A percentile compares a stretch with the other conserved stretches of the same genome.
phyloP scores from a whole-genome alignment of 2,888 invertebrate genomes.

The Mantis religiosa region DNA sequence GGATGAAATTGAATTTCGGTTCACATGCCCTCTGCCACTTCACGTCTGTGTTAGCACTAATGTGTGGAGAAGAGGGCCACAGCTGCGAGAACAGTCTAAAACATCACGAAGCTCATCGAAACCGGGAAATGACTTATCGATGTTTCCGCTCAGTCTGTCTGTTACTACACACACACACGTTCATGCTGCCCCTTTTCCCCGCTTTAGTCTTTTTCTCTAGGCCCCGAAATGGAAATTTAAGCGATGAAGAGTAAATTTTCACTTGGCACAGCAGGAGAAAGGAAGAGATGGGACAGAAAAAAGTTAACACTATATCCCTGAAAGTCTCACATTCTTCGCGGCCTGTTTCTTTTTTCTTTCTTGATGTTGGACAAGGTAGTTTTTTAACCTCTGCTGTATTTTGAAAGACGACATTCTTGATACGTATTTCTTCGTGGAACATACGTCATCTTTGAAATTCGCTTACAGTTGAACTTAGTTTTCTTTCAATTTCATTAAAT shows the following conservation, averaged over 20 bases:
- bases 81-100: constrained; percentile 3
- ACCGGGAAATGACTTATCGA: constrained; percentile 14
- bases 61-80: not conserved
- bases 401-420: too few relatives aligned
- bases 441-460: too few relatives aligned
- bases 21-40: not conserved
- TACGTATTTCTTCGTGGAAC: too few relatives aligned
- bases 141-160: not conserved
- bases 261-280: not conserved
- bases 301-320: not conserved
- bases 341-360: not conserved
- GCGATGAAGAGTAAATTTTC: not conserved
- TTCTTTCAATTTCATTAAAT: too few relatives aligned
- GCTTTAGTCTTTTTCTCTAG: not conserved
- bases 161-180: not conserved
- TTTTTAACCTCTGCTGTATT: too few relatives aligned
- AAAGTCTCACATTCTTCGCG: not conserved
- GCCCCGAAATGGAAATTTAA: not conserved
- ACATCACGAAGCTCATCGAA: constrained; percentile 13
- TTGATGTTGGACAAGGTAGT: not conserved
- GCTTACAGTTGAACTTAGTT: too few relatives aligned
- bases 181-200: not conserved
- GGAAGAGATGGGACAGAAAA: not conserved
- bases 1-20: not conserved
- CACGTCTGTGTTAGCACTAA: not conserved